phyloP scores from a whole-genome alignment of 2,113 vertebrate genomes.

The Clarias macrocephalus region DNA sequence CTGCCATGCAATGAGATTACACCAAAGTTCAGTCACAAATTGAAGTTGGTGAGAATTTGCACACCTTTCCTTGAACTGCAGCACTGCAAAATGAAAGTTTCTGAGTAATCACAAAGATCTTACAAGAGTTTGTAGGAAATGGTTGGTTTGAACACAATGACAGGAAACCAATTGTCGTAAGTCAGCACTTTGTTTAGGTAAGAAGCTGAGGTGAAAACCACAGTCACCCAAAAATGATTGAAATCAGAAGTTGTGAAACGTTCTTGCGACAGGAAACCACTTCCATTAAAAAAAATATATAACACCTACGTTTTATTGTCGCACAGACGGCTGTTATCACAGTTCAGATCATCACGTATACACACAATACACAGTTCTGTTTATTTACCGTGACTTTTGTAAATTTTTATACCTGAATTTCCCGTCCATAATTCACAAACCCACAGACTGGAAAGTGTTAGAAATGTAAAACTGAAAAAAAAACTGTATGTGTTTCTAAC shows the following conservation, averaged over 20 bases:
- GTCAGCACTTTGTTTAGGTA: slow-evolving; percentile 27
- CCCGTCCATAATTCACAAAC: neutral
- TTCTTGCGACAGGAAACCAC: slow-evolving; percentile 7
- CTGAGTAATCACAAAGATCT: slow-evolving; percentile 37
- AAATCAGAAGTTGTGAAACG: slow-evolving; percentile 8
- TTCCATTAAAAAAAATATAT: neutral
- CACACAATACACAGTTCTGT: neutral
- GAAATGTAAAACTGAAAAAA: neutral
- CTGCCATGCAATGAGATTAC: too few species aligned
- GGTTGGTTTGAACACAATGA: slow-evolving; percentile 17
- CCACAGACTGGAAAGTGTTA: neutral
- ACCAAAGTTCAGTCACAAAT: too few species aligned
- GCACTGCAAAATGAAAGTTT: slow-evolving; percentile 22
- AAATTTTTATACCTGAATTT: neutral
- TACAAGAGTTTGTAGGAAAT: slow-evolving; percentile 40
- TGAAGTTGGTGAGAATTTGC: slow-evolving; percentile 3
- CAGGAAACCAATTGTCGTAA: slow-evolving; percentile 40
- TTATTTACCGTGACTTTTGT: neutral
- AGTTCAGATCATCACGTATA: neutral
- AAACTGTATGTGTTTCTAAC: neutral
- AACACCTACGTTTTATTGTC: neutral
- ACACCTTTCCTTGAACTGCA: slow-evolving; percentile 21
- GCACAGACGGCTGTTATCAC: neutral
- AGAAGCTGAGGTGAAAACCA: slow-evolving; percentile 31
- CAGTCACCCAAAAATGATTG: neutral